Evolutionary conservation across 2,888 invertebrate species (phyloP), one percentile per base, ranked within the genome.

Genomic region (Cephus pulcher): DNA sequence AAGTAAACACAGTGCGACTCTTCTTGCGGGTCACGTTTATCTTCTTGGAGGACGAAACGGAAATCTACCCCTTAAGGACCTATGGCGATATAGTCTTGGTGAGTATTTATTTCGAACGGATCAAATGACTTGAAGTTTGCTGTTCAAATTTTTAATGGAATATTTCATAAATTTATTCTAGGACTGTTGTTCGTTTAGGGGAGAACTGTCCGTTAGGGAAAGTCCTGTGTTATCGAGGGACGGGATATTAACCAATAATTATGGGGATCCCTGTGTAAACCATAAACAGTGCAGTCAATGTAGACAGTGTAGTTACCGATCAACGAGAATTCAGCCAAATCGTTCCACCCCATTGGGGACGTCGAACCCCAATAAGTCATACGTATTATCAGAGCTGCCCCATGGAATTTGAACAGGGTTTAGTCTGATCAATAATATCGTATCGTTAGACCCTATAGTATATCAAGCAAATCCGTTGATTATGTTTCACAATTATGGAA

Each of bases 31-130:
- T n/a, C 93, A 94, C 91, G 94, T 97, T 81, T 97, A 97, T 91
- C 93, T 97, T 83, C 93, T 96, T 84, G 97, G 97, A 23, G 97
- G 97, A n/a, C 93, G 96, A 75, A 96, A 96, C 89, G 96, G 96
- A 33, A 95, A 96, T 87, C 93, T 96, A 84, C 96, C 97, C 4
- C 94, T 97, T 80, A 94, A 95, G 90, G 97, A 98, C 92, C 95
- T 97, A 89, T 98, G 97, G 97, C 94, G 95, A 86, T 96, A 96
- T 88, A 94, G 95, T 86, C 93, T 97, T 74, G 94, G 96, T 96
- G 87, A 93, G 92, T 86, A 32, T 33, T 32, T 30, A 85, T 56
- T 9, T 23, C 9, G 23, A 2, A 56, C 9, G 56, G 2, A 56
- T 9, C 0, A 23, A 56, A 23, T 9, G 56, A 23, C 40, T 40